Conservation (phyloP, 2,797 vertebrate species). For the Anniella stebbinsi region DNA sequence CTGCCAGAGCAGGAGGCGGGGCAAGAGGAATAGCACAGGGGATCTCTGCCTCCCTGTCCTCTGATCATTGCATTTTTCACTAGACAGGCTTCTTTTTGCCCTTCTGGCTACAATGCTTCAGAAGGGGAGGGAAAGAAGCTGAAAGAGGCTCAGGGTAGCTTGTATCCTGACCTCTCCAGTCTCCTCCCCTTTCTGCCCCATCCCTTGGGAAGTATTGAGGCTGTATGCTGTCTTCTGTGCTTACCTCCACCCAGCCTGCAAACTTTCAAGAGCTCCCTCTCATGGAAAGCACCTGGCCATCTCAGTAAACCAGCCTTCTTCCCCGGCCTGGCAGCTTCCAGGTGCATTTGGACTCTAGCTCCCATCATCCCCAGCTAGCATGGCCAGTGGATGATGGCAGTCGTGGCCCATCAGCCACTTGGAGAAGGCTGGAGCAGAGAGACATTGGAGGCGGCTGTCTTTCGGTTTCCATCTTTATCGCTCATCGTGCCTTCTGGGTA, state of each 20-base stretch:
- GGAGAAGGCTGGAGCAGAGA: not conserved
- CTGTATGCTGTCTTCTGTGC: not conserved
- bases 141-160: too few relatives aligned
- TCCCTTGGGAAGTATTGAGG: too few relatives aligned
- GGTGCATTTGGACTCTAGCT: not conserved
- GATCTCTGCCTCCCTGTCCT: too few relatives aligned
- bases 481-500: not conserved
- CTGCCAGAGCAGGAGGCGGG: too few relatives aligned
- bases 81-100: too few relatives aligned
- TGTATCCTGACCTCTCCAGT: too few relatives aligned
- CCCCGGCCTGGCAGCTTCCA: not conserved
- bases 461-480: not conserved
- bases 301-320: not conserved
- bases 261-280: accelerated
- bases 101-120: too few relatives aligned
- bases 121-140: too few relatives aligned
- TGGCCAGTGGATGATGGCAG: not conserved
- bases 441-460: not conserved
- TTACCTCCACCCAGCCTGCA: not conserved
- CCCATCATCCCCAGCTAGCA: not conserved
- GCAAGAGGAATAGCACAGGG: too few relatives aligned
- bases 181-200: too few relatives aligned
- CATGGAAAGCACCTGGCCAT: not conserved
- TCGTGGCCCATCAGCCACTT: not conserved
- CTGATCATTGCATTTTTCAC: too few relatives aligned